Evolutionary conservation across 2,888 invertebrate species (phyloP), one percentile per base, ranked within the genome.

Genomic region (Drosophila tripunctata): DNA sequence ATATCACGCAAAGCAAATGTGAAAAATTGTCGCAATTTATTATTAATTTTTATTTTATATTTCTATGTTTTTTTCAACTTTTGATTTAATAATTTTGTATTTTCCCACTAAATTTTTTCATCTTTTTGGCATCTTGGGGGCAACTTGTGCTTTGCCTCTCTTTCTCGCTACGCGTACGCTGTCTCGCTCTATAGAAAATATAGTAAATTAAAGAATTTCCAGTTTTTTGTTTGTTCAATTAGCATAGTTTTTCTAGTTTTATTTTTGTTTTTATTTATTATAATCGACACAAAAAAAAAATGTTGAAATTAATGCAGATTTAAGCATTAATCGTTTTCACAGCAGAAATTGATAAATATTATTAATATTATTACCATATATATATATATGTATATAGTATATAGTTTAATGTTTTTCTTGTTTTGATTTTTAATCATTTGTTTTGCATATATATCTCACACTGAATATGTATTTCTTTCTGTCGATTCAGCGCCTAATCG

Each of bases 341-440:
- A 77, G 76, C 76, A 66, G 67, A 71, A 78, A 75, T 70, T 61
- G 14, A 62, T 65, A 61, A 61, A 70, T 48, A 52, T 71, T 8
- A 31, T 50, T 41, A 27, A 45, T 35, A 50, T 33, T 57, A 33
- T 27, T 27, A 10, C 10, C 10, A 27, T 10, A 27, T 27, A 27
- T 27, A 27, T 30, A 48, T 47, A 31, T 44, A 12, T 45, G 15
- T 66, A 38, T 43, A 7, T 38, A 48, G 51, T 21, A 22, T 38
- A 17, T 44, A 50, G 10, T 33, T 43, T 45, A 15, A 10, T 35
- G 12, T 43, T 21, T 24, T 54, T n/a, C n/a, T n/a, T n/a, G n/a
- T n/a, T n/a, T 35, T 27, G 27, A 27, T 57, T 60, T 43, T 30
- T 22, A 8, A 45, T 38, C 15, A 41, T 57, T 3, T 27, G 38